Evolutionary conservation across 2,888 invertebrate genomes (phyloP).

Genomic region (Isotomurus palustris): DNA sequence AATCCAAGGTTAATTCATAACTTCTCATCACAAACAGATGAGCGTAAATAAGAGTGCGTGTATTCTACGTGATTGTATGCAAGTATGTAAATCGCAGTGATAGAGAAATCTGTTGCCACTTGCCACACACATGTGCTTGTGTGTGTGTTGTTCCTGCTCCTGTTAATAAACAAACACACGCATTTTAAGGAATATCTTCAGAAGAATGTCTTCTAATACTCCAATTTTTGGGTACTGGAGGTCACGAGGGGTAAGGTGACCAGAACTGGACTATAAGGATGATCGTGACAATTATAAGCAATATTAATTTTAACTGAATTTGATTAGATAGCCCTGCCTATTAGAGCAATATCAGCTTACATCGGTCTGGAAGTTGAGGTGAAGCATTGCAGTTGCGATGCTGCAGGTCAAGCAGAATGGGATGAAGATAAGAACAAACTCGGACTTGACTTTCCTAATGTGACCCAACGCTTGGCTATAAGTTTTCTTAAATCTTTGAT

Average conservation of each 20-base stretch:
- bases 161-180: too few relatives aligned
- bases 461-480: constrained; percentile 23
- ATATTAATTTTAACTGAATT: background rate
- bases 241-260: constrained; percentile 44
- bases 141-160: too few relatives aligned
- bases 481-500: background rate
- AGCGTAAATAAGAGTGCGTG: too few relatives aligned
- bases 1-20: too few relatives aligned
- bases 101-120: too few relatives aligned
- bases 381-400: constrained; percentile 46
- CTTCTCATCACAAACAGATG: too few relatives aligned
- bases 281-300: background rate
- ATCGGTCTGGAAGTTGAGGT: constrained; percentile 51
- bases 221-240: constrained; percentile 47
- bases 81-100: too few relatives aligned
- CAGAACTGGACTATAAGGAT: background rate
- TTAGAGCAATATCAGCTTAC: constrained; percentile 51
- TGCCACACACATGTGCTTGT: too few relatives aligned
- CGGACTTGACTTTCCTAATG: constrained; percentile 50
- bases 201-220: background rate
- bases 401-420: constrained; percentile 46
- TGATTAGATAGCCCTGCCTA: constrained; percentile 52
- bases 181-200: too few relatives aligned
- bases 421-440: constrained; percentile 48
- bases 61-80: too few relatives aligned